These are phyloP conservation scores for Magallana angulata DNA, from an alignment of 1,140 invertebrate genomes.

Conservation along the genomic window DNA sequence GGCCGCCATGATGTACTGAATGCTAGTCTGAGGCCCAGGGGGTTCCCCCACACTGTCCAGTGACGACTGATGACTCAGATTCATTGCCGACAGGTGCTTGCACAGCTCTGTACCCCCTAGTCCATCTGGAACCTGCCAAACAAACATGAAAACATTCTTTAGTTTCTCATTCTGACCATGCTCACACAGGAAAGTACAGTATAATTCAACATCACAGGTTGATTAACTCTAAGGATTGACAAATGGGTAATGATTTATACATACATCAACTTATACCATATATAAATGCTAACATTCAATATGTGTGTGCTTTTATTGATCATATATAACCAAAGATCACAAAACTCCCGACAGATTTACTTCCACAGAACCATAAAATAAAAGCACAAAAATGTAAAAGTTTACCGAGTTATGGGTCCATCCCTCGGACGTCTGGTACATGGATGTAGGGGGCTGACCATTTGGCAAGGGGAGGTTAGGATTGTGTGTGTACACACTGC, in stretches of 20 bases:
- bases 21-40: conserved; percentile 29
- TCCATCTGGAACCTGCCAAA: not conserved
- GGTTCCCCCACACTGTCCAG: conserved; percentile 52
- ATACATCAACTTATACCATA: too few species aligned
- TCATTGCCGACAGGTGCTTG: conserved; percentile 51
- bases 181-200: too few species aligned
- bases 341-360: not conserved
- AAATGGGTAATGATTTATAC: too few species aligned
- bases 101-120: conserved; percentile 41
- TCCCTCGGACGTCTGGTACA: conserved; percentile 42
- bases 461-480: conserved; percentile 60
- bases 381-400: not conserved
- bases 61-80: conserved; percentile 52
- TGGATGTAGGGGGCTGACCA: conserved; percentile 28
- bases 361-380: not conserved
- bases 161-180: too few species aligned
- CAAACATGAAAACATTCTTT: not conserved
- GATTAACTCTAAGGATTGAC: too few species aligned
- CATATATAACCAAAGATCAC: not conserved
- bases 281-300: too few species aligned
- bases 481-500: conserved; percentile 64
- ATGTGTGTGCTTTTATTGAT: too few species aligned
- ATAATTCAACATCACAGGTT: too few species aligned
- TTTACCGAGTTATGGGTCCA: conserved; percentile 24
- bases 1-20: conserved; percentile 45